Evolutionary conservation across 2,113 vertebrate species (phyloP).

Genomic region (Bos javanicus): DNA sequence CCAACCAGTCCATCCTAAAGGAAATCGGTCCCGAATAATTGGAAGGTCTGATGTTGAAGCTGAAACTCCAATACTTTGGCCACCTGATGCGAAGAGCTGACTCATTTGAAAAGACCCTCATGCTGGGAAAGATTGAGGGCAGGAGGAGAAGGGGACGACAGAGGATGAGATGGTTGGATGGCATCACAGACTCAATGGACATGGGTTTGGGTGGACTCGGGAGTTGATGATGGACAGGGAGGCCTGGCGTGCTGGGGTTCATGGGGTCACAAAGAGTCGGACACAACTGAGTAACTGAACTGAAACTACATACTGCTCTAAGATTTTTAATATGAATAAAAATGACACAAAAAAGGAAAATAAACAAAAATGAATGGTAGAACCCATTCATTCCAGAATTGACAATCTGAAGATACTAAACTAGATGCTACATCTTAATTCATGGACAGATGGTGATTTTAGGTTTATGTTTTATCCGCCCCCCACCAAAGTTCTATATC

Average conservation of each 20-base stretch:
- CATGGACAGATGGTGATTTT: not conserved
- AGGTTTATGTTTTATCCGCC: fast-evolving
- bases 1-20: not conserved
- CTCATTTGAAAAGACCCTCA: not conserved
- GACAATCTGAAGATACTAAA: not conserved
- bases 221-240: not conserved
- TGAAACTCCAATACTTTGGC: not conserved
- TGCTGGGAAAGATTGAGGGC: not conserved
- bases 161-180: not conserved
- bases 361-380: not conserved
- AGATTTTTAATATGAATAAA: not conserved
- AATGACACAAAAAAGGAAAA: not conserved
- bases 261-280: no score
- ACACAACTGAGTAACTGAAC: fast-evolving
- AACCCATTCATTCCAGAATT: not conserved
- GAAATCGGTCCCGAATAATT: not conserved
- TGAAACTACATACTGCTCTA: not conserved
- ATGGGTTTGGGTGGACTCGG: not conserved
- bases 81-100: not conserved
- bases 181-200: not conserved
- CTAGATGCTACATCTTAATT: not conserved
- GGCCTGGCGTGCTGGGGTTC: not conserved
- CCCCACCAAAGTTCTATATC: not conserved
- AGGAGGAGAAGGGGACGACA: not conserved
- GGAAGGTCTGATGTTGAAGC: not conserved